A percentile compares a stretch with the other conserved stretches of the same genome.
phyloP scores from a whole-genome alignment of 2,113 vertebrate genomes.

The Carlito syrichta region DNA sequence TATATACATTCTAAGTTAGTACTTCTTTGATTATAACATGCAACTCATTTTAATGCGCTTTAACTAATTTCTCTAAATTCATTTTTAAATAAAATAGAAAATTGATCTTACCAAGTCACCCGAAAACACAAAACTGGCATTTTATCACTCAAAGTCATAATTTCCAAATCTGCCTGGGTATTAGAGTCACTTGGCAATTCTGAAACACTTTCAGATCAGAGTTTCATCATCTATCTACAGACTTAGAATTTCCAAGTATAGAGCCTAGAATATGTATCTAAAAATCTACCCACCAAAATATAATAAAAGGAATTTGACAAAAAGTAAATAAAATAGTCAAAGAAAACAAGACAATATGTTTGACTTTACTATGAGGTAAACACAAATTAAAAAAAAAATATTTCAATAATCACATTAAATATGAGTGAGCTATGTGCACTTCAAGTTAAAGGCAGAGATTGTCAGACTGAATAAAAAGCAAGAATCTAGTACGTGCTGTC shows the following conservation, averaged over 20 bases:
- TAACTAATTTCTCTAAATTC: constrained; percentile 28
- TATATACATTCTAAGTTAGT: too few species aligned
- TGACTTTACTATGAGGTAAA: neutral
- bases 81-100: neutral
- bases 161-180: neutral
- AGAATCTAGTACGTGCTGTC: neutral
- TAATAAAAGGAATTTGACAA: neutral
- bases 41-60: too few species aligned
- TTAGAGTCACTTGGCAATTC: neutral
- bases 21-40: too few species aligned
- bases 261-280: neutral
- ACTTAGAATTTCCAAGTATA: neutral
- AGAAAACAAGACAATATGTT: neutral
- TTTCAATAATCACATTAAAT: neutral
- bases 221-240: neutral
- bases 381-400: neutral
- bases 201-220: neutral
- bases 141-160: neutral
- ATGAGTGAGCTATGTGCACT: neutral
- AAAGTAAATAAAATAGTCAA: neutral
- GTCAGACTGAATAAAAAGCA: neutral
- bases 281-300: neutral
- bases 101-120: neutral
- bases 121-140: neutral
- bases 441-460: neutral